Base-by-base conservation (phyloP, 2,797 vertebrate species). In the Sternarchorhynchus goeldii region DNA sequence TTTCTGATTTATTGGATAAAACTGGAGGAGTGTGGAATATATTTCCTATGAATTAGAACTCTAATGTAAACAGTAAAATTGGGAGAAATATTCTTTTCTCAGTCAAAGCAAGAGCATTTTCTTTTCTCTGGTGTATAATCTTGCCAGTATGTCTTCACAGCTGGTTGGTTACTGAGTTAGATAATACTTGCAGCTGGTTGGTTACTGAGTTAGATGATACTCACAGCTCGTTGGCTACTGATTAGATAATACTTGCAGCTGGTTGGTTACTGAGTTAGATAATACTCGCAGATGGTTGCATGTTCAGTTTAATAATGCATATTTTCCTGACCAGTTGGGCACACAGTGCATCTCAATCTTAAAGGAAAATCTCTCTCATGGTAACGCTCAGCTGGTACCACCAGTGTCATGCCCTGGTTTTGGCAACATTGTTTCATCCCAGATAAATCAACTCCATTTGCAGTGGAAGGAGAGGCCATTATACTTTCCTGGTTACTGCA, bases 361-460 rank as follows among this genome's bases (percentile, higher is more conserved):
- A 77, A 50, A 59, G 5, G 16, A 59, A 67, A 66, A 18, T 12
- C 21, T 20, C 25, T 20, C 36, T 53, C 53, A 29, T 5, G 55
- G 17, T 65, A 45, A 29, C 6, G 36, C 17, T 66, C 31, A 56
- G 20, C 64, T 31, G 29, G 31, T 58, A 60, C 50, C 25, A 70
- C 57, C 25, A 12, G 59, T 58, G 34, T 16, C 8, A 59, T 65
- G 66, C 20, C 76, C 41, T 70, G 50, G 53, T 75, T 79, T 80
- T 69, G 75, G 36, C 70, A 75, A 75, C 60, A 74, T 53, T 20
- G 53, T 81, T 73, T 66, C 21, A 59, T 31, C 45, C 57, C 20
- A 16, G 29, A 39, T 73, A 64, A 76, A 78, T 80, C 18, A 39
- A 58, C 66, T 78, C 76, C 39, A 70, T 76, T 76, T 83, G 70